phyloP scores from a whole-genome alignment of 2,797 vertebrate species.

The Gambelia wislizenii region DNA sequence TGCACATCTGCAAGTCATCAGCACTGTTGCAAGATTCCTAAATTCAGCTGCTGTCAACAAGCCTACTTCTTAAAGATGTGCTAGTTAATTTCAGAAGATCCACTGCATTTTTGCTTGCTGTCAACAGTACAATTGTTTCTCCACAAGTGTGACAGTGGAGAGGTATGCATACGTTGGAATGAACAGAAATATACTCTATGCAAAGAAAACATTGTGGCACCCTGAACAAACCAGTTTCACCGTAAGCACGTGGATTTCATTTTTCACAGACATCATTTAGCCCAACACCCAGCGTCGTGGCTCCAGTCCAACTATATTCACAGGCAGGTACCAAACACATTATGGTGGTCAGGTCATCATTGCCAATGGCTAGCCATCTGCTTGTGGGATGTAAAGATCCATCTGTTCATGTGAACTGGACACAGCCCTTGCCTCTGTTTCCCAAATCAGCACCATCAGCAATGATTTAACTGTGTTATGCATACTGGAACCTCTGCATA shows the following conservation, averaged over 20 bases:
- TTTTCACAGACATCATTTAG: background rate
- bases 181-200: background rate
- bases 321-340: background rate
- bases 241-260: background rate
- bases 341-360: background rate
- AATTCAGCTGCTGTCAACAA: conserved; percentile 65
- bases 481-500: background rate
- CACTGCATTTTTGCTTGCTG: conserved; percentile 37
- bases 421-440: background rate
- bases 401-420: background rate
- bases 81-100: conserved; percentile 54
- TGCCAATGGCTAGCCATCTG: background rate
- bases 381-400: background rate
- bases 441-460: background rate
- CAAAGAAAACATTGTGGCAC: conserved; percentile 9
- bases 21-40: conserved; percentile 57
- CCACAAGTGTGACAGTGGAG: conserved; percentile 43
- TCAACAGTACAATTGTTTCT: conserved; percentile 46
- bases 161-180: background rate
- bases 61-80: conserved; percentile 48
- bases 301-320: background rate
- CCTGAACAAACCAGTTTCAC: background rate
- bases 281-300: background rate
- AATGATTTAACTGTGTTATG: background rate
- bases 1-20: conserved; percentile 43